These are phyloP conservation scores for Aurelia aurita complex sp. Pacific DNA, from an alignment of 30 jellyfish, hydroid and myxozoan genomes.

Conservation along the genomic window DNA sequence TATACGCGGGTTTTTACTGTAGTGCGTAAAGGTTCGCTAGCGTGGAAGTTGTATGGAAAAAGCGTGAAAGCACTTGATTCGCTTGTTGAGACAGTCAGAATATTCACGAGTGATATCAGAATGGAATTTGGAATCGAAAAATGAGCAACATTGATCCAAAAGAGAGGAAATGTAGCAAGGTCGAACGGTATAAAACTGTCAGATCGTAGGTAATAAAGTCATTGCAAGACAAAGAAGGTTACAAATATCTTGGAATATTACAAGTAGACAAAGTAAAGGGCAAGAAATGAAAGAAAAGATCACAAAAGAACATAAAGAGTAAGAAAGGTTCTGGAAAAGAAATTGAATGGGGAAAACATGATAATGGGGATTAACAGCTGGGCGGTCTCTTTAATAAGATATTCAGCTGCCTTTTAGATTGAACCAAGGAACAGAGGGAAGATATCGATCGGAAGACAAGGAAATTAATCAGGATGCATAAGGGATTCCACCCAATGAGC, in stretches of 20 bases:
- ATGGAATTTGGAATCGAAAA: no score
- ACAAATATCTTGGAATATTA: background rate
- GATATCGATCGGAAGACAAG: constrained; percentile 21
- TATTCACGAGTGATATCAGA: no score
- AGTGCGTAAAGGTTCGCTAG: no score
- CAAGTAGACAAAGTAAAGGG: constrained; percentile 12
- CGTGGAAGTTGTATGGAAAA: no score
- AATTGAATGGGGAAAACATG: constrained; percentile 4
- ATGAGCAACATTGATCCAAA: background rate
- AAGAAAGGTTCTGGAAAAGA: constrained; percentile 10
- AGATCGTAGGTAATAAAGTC: background rate
- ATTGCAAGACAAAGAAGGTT: background rate
- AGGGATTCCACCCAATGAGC: background rate
- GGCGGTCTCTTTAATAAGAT: constrained; percentile 20
- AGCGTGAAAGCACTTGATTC: no score
- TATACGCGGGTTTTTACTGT: no score
- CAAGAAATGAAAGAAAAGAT: constrained; percentile 21
- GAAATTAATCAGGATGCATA: constrained; percentile 3
- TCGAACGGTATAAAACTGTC: constrained; percentile 25
- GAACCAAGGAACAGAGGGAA: constrained; percentile 4
- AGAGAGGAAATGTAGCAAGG: constrained; percentile 14
- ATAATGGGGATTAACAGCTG: constrained; percentile 1
- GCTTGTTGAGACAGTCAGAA: no score
- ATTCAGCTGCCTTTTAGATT: constrained; percentile 32
- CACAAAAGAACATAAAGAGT: constrained; percentile 16